These are phyloP conservation scores for Rhinoraja longicauda DNA, from an alignment of 2,797 vertebrate genomes.

Conservation along the genomic window DNA sequence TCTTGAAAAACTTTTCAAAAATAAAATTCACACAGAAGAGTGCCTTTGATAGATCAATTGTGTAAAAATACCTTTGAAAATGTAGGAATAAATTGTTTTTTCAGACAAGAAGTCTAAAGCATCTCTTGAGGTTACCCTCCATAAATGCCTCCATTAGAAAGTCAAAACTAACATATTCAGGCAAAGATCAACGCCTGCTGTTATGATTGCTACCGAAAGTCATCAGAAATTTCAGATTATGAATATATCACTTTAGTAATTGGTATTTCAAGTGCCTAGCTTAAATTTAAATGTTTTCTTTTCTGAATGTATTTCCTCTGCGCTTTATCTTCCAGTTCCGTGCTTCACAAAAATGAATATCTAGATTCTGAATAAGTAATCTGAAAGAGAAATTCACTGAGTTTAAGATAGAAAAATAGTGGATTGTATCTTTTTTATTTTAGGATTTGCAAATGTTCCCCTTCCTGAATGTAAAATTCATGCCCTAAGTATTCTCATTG, in stretches of 20 bases:
- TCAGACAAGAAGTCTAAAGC: background rate
- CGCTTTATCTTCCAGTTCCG: background rate
- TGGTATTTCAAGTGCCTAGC: background rate
- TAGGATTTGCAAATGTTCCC: background rate
- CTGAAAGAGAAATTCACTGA: background rate
- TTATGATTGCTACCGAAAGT: background rate
- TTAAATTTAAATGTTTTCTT: background rate
- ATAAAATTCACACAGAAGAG: background rate
- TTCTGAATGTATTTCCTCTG: background rate
- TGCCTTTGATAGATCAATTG: background rate
- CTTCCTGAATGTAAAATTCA: background rate
- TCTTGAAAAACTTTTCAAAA: background rate
- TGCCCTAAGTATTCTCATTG: too few relatives aligned
- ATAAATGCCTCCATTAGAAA: constrained; percentile 15
- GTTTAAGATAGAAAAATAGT: background rate
- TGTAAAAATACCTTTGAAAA: background rate
- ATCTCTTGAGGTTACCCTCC: constrained; percentile 15
- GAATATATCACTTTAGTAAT: background rate
- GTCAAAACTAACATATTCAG: background rate
- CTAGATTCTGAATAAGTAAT: background rate
- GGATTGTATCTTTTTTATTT: background rate
- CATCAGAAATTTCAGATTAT: background rate
- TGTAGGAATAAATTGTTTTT: constrained; percentile 18
- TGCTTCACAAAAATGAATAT: background rate
- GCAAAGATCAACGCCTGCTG: background rate